Evolutionary conservation across 2,113 vertebrate species (phyloP).

Genomic region (Lophura nycthemera): DNA sequence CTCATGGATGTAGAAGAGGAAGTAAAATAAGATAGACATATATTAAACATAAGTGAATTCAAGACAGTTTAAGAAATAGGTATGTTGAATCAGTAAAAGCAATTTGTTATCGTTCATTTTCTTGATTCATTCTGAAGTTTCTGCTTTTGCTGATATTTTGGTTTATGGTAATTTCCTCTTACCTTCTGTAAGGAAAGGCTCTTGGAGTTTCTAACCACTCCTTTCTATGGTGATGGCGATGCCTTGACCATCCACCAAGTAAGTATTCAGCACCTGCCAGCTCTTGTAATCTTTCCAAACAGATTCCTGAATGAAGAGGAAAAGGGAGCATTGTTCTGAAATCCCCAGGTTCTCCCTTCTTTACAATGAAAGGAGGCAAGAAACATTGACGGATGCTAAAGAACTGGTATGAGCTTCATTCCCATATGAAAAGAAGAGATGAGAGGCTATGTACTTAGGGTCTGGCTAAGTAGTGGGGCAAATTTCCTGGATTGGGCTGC

Average conservation of each 20-base stretch:
- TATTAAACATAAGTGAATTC: background rate
- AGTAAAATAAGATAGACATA: background rate
- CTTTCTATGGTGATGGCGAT: background rate
- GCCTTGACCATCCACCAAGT: background rate
- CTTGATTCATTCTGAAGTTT: background rate
- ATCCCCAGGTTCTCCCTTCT: background rate
- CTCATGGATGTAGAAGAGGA: background rate
- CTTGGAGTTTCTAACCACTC: background rate
- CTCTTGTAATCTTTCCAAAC: background rate
- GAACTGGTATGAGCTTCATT: background rate
- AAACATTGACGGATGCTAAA: background rate
- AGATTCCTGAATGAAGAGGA: background rate
- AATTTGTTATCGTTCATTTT: background rate
- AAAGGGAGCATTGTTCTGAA: background rate
- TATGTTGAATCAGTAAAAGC: background rate
- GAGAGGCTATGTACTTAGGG: background rate
- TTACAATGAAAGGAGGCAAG: background rate
- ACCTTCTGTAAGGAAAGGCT: accelerated
- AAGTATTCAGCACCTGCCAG: background rate
- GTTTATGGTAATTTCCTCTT: background rate
- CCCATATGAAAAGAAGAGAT: background rate
- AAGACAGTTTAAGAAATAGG: background rate
- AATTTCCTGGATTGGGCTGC: background rate
- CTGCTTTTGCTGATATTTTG: background rate
- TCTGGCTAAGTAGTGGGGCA: background rate